Percentiles rank a stretch among this genome's conserved stretches.
Evolutionary conservation across 2,113 vertebrate genomes (phyloP).

Genomic region (Microtus ochrogaster): DNA sequence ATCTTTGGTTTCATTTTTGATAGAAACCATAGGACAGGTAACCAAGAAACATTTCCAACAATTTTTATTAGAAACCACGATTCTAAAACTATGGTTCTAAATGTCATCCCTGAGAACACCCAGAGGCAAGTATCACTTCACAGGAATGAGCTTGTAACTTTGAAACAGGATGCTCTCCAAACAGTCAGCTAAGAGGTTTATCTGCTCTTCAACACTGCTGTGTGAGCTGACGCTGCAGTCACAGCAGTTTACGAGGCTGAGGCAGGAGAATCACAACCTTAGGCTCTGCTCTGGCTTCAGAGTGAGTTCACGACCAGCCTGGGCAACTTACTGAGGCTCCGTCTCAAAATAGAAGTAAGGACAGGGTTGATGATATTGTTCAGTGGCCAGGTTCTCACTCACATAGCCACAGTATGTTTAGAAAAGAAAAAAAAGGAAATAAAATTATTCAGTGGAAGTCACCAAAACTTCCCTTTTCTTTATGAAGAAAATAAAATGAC

Average conservation of each 20-base stretch:
- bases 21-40: background rate
- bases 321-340: background rate
- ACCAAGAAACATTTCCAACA: constrained; percentile 18
- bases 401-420: background rate
- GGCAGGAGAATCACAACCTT: background rate
- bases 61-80: background rate
- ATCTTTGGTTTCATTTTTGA: background rate
- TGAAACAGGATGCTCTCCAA: constrained; percentile 29
- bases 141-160: constrained; percentile 18
- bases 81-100: constrained; percentile 21
- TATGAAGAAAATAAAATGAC: constrained; percentile 50
- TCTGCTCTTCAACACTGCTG: constrained; percentile 41
- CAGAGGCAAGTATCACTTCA: background rate
- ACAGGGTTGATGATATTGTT: background rate
- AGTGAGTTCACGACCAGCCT: background rate
- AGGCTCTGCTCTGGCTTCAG: background rate
- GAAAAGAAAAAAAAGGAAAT: background rate
- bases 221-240: background rate
- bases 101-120: constrained; percentile 3
- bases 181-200: background rate
- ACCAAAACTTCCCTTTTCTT: constrained; percentile 20
- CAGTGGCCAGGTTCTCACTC: background rate
- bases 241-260: background rate
- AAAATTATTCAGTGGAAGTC: constrained; percentile 47
- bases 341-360: background rate